A percentile compares a stretch with the other conserved stretches of the same genome.
These are phyloP conservation scores for Thinocorus orbignyianus DNA, from an alignment of 2,113 vertebrate species.

Conservation along the genomic window DNA sequence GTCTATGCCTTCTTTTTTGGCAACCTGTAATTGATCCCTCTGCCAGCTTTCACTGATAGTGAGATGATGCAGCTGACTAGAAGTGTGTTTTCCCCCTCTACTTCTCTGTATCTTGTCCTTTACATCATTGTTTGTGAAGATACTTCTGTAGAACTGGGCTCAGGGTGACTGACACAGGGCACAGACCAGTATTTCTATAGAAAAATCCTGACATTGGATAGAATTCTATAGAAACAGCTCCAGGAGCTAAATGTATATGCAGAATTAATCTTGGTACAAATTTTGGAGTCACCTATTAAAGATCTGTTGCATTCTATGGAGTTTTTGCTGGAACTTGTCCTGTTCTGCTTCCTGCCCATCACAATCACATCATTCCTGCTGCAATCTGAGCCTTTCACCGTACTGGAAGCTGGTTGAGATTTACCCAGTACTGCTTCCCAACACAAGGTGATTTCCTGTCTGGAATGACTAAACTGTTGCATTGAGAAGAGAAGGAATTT, in stretches of 20 bases:
- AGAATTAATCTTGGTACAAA: background rate
- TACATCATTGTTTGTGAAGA: background rate
- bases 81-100: background rate
- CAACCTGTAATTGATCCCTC: background rate
- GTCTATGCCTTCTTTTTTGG: background rate
- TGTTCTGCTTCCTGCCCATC: background rate
- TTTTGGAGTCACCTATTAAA: background rate
- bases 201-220: background rate
- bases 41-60: background rate
- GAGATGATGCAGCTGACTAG: background rate
- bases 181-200: background rate
- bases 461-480: background rate
- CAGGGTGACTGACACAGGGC: background rate
- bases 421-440: background rate
- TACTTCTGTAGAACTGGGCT: background rate
- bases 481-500: slow-evolving; percentile 5
- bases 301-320: background rate
- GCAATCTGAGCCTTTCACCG: background rate
- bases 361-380: background rate
- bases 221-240: background rate
- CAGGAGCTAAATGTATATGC: background rate
- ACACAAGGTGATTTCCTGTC: slow-evolving; percentile 5
- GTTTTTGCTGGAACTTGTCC: background rate
- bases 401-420: background rate
- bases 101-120: background rate